Evolutionary conservation across 92 coral and sea anemone species (phyloP).

Genomic region (Zoanthus sociatus): DNA sequence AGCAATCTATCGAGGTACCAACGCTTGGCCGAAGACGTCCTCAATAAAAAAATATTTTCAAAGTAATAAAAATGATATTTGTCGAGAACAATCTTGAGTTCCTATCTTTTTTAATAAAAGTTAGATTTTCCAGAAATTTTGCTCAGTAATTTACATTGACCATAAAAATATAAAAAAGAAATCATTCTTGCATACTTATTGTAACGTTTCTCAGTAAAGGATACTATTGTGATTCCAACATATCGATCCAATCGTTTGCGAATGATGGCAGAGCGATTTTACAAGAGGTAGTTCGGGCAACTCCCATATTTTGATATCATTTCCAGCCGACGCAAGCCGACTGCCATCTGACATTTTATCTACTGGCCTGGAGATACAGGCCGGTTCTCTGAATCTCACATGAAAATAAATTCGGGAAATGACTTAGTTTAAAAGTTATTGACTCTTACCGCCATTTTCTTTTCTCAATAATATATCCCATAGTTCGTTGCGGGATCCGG

Average conservation of each 20-base stretch:
- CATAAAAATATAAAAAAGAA: not conserved
- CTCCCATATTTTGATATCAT: slow-evolving; percentile 95
- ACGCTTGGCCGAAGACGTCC: not conserved
- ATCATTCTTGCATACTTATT: not conserved
- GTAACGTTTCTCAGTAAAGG: slow-evolving; percentile 59
- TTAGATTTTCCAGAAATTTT: not conserved
- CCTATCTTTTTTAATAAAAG: not conserved
- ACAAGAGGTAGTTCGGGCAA: slow-evolving; percentile 75
- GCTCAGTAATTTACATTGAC: not conserved
- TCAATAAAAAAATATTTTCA: not conserved
- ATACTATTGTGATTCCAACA: slow-evolving; percentile 98
- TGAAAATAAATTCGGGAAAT: not conserved
- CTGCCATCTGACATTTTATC: slow-evolving; percentile 79
- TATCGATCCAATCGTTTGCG: slow-evolving; percentile 85
- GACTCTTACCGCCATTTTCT: slow-evolving; percentile 45
- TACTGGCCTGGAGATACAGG: slow-evolving; percentile 29
- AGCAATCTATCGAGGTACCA: not conserved
- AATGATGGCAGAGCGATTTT: slow-evolving; percentile 80
- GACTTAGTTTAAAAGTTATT: not conserved
- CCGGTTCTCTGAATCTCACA: slow-evolving; percentile 11
- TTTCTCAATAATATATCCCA: slow-evolving; percentile 26
- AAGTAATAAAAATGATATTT: not conserved
- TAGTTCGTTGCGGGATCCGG: not conserved
- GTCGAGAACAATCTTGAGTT: not conserved
- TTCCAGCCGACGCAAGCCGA: slow-evolving; percentile 93